phyloP scores from a whole-genome alignment of 2,888 invertebrate species.

The Nasonia oneida region DNA sequence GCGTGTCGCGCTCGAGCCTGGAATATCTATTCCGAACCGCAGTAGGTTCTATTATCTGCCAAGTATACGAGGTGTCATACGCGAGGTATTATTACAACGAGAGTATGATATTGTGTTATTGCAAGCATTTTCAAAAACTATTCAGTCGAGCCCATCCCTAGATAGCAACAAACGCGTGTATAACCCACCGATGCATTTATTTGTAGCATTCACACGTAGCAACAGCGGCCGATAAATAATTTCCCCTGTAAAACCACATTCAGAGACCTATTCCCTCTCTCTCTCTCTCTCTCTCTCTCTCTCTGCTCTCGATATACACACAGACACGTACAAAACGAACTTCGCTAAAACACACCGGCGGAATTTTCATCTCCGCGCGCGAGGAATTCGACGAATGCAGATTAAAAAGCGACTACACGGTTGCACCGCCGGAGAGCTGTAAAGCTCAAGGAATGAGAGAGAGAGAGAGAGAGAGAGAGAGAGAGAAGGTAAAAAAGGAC shows the following conservation, averaged over 20 bases:
- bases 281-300: neutral
- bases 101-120: no score
- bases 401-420: neutral
- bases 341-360: slow-evolving; percentile 6
- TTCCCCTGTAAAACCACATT: neutral
- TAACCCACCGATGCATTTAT: slow-evolving; percentile 4
- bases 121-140: no score
- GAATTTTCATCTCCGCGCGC: slow-evolving; percentile 9
- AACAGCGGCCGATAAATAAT: neutral
- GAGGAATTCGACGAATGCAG: slow-evolving; percentile 12
- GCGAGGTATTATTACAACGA: no score
- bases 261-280: neutral
- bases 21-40: slow-evolving; percentile 14
- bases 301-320: neutral
- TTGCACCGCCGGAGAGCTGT: no score
- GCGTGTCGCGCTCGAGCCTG: slow-evolving; percentile 29
- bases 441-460: neutral
- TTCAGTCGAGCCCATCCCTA: neutral
- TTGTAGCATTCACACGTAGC: neutral
- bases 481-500: neutral
- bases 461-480: neutral
- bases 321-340: neutral
- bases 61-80: no score
- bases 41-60: slow-evolving; percentile 2
- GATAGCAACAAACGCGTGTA: neutral